Evolutionary conservation across 2,797 vertebrate genomes (phyloP).

Genomic region (Prionace glauca): DNA sequence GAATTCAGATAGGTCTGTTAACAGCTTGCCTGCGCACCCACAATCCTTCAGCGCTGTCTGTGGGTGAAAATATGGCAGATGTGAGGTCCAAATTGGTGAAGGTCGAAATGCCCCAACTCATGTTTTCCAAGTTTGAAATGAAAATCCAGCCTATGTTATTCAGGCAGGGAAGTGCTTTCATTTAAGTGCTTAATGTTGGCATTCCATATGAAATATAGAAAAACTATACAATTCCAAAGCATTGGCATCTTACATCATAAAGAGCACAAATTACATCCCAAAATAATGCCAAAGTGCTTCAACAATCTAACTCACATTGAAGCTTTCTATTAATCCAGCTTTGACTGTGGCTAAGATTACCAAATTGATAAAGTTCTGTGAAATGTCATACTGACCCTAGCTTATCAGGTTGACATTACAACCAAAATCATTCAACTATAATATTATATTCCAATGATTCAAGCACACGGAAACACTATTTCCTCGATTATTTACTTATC

Average conservation of each 20-base stretch:
- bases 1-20: no score
- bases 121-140: no score
- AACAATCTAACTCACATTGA: background rate
- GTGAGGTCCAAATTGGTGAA: no score
- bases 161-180: background rate
- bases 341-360: background rate
- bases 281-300: background rate
- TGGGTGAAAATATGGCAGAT: no score
- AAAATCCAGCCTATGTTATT: background rate
- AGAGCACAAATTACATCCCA: background rate
- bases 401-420: background rate
- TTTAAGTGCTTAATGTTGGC: background rate
- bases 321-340: background rate
- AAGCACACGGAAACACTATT: background rate
- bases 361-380: background rate
- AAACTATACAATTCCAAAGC: background rate
- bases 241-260: background rate
- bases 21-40: no score
- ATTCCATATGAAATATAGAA: background rate
- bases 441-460: background rate
- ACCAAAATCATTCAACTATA: background rate
- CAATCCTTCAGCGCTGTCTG: no score
- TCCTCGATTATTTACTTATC: background rate
- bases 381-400: background rate
- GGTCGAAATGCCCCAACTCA: no score